Evolutionary conservation across 2,113 vertebrate species (phyloP).

Genomic region (Spizaetus ornatus): DNA sequence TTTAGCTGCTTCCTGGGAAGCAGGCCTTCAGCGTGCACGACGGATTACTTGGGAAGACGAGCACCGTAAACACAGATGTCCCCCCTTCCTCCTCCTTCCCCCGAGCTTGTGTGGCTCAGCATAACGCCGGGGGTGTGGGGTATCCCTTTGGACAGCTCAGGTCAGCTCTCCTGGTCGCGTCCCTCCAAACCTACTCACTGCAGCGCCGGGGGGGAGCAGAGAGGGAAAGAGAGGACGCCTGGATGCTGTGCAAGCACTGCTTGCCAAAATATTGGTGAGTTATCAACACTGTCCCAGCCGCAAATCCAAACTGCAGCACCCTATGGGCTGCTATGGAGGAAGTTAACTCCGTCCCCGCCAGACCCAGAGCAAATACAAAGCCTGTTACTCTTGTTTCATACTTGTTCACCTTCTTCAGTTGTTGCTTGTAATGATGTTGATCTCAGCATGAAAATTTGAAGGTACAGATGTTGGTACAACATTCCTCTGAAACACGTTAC

Average conservation of each 20-base stretch:
- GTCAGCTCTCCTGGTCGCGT: neutral
- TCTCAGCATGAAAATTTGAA: neutral
- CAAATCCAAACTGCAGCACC: neutral
- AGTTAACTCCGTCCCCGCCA: neutral
- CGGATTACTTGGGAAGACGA: neutral
- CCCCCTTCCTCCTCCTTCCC: neutral
- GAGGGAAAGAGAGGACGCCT: neutral
- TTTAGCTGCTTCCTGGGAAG: neutral
- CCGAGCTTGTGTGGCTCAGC: neutral
- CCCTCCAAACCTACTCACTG: neutral
- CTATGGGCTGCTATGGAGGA: accelerated
- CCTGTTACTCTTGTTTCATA: neutral
- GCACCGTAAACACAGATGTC: neutral
- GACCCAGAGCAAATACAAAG: neutral
- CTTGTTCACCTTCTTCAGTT: neutral
- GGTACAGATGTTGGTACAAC: neutral
- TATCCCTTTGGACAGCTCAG: neutral
- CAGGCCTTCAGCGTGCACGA: neutral
- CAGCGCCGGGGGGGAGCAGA: too few relatives aligned
- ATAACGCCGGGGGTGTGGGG: neutral
- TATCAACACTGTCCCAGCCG: neutral
- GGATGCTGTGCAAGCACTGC: neutral
- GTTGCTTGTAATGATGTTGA: neutral
- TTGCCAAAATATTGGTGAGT: neutral
- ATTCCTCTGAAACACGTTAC: neutral